Evolutionary conservation across 1,140 invertebrate genomes (phyloP).

Genomic region (Bilobella aurantiaca): DNA sequence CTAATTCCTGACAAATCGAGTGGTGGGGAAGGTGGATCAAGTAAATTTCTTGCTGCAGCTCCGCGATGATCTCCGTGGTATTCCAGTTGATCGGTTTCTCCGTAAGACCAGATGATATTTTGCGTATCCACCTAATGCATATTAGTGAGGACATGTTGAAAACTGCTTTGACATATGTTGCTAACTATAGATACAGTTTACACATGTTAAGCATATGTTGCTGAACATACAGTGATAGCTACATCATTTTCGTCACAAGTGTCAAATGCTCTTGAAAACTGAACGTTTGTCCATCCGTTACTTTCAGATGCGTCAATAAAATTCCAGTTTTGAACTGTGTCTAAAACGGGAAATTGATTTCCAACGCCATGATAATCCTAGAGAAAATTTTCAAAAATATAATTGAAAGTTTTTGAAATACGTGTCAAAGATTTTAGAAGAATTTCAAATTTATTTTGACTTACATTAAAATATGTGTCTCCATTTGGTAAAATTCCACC

Average conservation of each 20-base stretch:
- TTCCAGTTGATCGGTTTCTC: neutral
- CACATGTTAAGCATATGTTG: no score
- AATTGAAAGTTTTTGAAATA: neutral
- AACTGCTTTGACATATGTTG: neutral
- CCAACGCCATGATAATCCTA: constrained; percentile 58
- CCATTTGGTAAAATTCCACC: constrained; percentile 4
- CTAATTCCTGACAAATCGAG: neutral
- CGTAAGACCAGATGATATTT: constrained; percentile 22
- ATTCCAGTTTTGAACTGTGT: constrained; percentile 56
- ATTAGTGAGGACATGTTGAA: neutral
- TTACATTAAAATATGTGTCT: constrained; percentile 1
- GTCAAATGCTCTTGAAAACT: constrained; percentile 54
- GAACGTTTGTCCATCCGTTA: constrained; percentile 57
- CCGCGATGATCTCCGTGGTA: constrained; percentile 17
- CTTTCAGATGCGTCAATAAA: constrained; percentile 58
- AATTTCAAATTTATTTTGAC: no score
- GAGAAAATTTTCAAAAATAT: neutral
- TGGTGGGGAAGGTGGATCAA: constrained; percentile 2
- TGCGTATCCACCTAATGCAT: constrained; percentile 7
- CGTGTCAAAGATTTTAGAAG: neutral
- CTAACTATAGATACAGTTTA: neutral
- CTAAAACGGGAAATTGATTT: constrained; percentile 50
- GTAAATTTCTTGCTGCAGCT: neutral
- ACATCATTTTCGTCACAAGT: constrained; percentile 48
- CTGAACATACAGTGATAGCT: constrained; percentile 11